A percentile compares a stretch with the other conserved stretches of the same genome.
Conservation (phyloP, 1,140 invertebrate genomes). For the Delia radicum region DNA sequence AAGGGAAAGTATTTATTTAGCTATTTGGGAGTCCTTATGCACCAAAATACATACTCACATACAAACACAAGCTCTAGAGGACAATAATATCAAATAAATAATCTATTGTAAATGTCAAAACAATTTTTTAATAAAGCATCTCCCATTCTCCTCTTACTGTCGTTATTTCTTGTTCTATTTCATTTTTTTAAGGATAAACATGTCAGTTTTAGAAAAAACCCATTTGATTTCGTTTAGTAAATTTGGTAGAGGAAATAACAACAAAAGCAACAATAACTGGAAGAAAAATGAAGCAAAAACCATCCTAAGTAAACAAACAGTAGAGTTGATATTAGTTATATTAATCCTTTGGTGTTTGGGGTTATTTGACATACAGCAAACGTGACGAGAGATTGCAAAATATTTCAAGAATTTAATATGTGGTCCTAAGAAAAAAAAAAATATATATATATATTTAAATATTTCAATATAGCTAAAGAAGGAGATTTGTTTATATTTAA, state of each 20-base stretch:
- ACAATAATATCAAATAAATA: conserved; percentile 17
- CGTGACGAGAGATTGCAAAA: background rate
- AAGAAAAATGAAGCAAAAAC: background rate
- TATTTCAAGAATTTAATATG: conserved; percentile 15
- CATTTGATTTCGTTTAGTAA: background rate
- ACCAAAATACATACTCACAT: no score
- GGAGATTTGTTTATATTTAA: no score
- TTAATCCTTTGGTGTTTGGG: conserved; percentile 9
- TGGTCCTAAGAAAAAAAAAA: background rate
- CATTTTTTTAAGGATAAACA: background rate
- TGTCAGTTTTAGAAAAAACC: conserved; percentile 3
- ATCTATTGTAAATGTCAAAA: conserved; percentile 20
- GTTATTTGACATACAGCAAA: background rate
- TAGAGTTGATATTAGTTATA: background rate
- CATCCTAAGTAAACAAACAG: conserved; percentile 17
- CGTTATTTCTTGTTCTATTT: background rate
- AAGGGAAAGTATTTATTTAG: background rate
- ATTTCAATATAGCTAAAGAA: background rate
- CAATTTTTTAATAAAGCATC: conserved; percentile 21
- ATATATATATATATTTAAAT: background rate
- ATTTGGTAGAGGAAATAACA: background rate
- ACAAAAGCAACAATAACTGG: background rate
- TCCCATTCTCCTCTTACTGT: background rate
- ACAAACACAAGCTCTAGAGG: no score
- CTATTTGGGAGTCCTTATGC: background rate